Base-by-base conservation (phyloP, 2,888 invertebrate genomes). In the Amblyjoppa fuscipennis region DNA sequence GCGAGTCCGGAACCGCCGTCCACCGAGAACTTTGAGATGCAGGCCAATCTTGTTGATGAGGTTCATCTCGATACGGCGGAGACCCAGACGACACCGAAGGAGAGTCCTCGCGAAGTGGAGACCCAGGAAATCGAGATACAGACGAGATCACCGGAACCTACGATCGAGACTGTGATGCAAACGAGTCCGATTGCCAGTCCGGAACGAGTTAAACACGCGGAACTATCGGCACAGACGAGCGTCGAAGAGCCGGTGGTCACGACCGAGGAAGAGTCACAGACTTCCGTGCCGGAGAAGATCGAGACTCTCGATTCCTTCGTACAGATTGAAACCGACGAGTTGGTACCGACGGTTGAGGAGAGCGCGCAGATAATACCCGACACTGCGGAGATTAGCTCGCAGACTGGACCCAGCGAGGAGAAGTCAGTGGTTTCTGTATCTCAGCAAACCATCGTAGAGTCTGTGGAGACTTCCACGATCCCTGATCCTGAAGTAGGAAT, bases 1-100 rank as follows among this genome's bases (percentile, higher is more conserved):
- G 28, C 86, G 0, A 90, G 84, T 71, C 91, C 93, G 0, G 94
- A 94, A 83, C 90, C 91, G 2, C 93, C 93, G 88, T 80, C 93
- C 56, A 90, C 90, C 11, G 94, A 95, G 94, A 92, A 95, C 94
- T 82, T 94, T 92, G 87, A 95, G 83, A 94, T 95, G 13, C 96
- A 96, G 90, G 95, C 95, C 3, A 95, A 95, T 82, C 90, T 93
- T 71, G 90, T 90, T 34, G 94, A 95, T 88, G 90, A 89, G 51
- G 68, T 88, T 41, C 7, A 81, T 20, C 78, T 90, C 6, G 88
- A 86, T 5, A 88, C 87, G 6, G 87, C 68, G 5, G 93, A 93
- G 80, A 93, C 92, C 5, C 94, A 93, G 86, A 93, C 93, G 2
- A 90, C 90, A 0, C 90, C 91, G 0, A 81, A 85, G 41, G 87